Base-by-base conservation (phyloP, 2,888 invertebrate species). In the Drosophila neutralis region DNA sequence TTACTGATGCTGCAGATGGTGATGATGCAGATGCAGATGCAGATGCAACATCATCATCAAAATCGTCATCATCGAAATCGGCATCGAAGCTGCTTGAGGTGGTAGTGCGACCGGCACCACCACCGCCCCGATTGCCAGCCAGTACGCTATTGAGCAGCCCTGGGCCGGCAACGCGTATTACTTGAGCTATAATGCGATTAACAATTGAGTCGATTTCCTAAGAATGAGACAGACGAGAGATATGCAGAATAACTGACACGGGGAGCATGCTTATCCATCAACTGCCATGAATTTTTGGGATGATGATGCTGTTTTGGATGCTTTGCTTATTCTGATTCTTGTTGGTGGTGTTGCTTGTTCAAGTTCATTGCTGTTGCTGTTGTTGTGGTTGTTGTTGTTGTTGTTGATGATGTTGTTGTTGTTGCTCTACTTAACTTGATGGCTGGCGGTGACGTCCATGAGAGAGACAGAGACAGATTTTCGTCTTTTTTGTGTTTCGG, bases 101-200 rank as follows among this genome's bases (percentile, higher is more conserved):
- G 10, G 82, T 80, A 11, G 89, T 78, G 53, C 80, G 79, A 31
- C 70, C 64, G 11, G 42, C 60, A 18, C 57, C 57, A 2, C 59
- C 86, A 45, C 87, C 70, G 51, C 84, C 87, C 29, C 86, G 87
- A 78, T 90, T 87, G 56, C 87, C 90, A 66, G 91, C 90, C 76
- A 92, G 79, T 51, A 93, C 76, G 15, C 91, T 91, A 40, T 91
- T 92, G 38, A 93, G 87, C 80, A 97, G 94, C 80, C 95, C 94
- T 21, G 97, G 96, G 51, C 97, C 97, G 91, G 97, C 95, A 78
- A 96, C 95, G 88, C 96, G 95, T 93, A 97, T 95, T 91, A 97
- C 94, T 92, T 93, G 92, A 68, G 92, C 91, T 87, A 93, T 91
- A 73, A 93, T 90, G 71, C 91, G 92, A 90, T 93, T 93, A 69